Base-by-base conservation (phyloP, 2,888 invertebrate species). In the Agrilus cyanescens region DNA sequence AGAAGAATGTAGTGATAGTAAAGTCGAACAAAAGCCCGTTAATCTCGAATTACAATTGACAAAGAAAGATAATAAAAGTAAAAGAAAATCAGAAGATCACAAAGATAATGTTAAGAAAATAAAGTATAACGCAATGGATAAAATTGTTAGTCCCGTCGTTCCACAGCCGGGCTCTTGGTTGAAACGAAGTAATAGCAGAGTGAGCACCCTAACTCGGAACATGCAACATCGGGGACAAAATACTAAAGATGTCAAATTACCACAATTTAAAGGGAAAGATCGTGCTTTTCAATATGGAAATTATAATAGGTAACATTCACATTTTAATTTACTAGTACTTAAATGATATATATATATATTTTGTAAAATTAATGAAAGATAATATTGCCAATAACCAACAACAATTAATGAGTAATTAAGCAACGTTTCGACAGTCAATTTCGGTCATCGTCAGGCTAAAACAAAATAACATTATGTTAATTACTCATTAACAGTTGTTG, bases 271-370 rank as follows among this genome's bases (percentile, higher is more conserved):
- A 54, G 72, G 78, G 15, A 85, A 85, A 62, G 81, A 85, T 61
- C 75, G 78, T 45, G 78, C 78, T 60, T 95, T 90, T 70, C 86
- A 89, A 59, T 94, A 85, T 71, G 97, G 98, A 43, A 98, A 98
- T 69, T 97, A 95, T 68, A 88, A 90, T 65, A 82, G 89, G 69
- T 80, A 55, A n/a, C 18, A 15, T 12, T 38, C 3, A 8, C 12
- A 32, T 13, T 31, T 35, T 37, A 14, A 13, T 41, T 40, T 37
- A 8, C 35, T 18, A 31, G 18, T 35, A 13, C 20, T n/a, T 4
- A 32, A 15, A 29, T 16, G 14, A 12, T 29, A 35, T n/a, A 5
- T 7, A 14, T 12, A 14, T 35, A 35, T 35, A 12, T 4, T 20
- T 12, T 18, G 10, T 14, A n/a, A 12, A 12, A 15, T 37, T 12